These are phyloP conservation scores for Coregonus sp. DNA, from an alignment of 2,797 vertebrate species.

Conservation along the genomic window DNA sequence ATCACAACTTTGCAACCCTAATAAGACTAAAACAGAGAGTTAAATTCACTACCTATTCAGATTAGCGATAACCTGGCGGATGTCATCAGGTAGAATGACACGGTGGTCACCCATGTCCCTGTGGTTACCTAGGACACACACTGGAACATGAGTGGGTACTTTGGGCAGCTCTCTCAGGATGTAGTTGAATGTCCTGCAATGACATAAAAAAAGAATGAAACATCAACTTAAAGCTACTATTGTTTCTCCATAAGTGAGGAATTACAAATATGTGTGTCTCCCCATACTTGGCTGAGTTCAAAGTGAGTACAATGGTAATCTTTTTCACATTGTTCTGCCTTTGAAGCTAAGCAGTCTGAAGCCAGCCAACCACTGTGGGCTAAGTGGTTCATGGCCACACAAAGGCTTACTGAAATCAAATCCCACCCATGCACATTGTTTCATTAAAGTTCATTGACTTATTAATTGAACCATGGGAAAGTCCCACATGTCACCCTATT, in stretches of 20 bases:
- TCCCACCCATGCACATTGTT: constrained; percentile 57
- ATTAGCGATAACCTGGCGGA: constrained; percentile 86
- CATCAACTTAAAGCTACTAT: neutral
- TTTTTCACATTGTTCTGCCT: constrained; percentile 24
- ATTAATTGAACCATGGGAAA: too few relatives aligned
- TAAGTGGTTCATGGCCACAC: constrained; percentile 15
- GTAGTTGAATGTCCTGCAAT: constrained; percentile 92
- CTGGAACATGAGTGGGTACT: constrained; percentile 92
- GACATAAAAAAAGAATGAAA: constrained; percentile 8
- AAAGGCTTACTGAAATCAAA: constrained; percentile 49
- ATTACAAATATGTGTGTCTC: neutral
- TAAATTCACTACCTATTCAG: constrained; percentile 83
- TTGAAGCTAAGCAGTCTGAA: constrained; percentile 26
- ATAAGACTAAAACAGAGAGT: neutral
- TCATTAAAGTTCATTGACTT: constrained; percentile 21
- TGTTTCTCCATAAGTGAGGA: neutral
- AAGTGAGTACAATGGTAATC: constrained; percentile 6
- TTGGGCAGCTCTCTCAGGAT: constrained; percentile 94
- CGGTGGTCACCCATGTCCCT: constrained; percentile 98
- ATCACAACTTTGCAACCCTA: neutral
- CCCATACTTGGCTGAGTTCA: neutral
- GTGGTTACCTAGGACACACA: constrained; percentile 95
- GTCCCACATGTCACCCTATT: too few relatives aligned
- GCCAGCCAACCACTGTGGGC: neutral
- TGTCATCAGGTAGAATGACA: constrained; percentile 89